Base-by-base conservation (phyloP, 2,888 invertebrate genomes). In the Sussaba pulchella region DNA sequence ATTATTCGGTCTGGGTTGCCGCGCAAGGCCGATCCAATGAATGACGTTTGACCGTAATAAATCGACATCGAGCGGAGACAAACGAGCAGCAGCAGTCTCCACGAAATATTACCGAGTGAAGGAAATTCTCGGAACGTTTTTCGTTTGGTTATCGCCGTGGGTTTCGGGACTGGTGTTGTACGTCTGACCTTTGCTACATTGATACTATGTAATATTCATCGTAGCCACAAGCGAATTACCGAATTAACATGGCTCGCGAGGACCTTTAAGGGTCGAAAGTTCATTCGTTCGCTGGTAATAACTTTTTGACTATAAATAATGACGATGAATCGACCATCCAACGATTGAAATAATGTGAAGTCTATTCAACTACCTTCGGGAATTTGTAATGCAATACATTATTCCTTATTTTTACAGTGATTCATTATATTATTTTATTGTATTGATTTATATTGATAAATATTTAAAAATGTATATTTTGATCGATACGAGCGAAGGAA, bases 11-110 rank as follows among this genome's bases (percentile, higher is more conserved):
- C 63, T 67, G 76, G 61, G 67, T 80, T 72, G 76, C 43, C 57
- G 61, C 59, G 57, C 82, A 82, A 83, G 83, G 83, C 82, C 78
- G 79, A 82, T 83, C 82, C 74, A 82, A 83, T 83, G 76, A 82
- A 74, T 76, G 81, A 69, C 73, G 66, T 21, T 70, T 70, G 81
- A 76, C 63, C 81, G 81, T 81, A 82, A 76, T 77, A 77, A 81
- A 81, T 77, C 81, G 63, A 69, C 73, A 43, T 74, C 75, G 75
- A 70, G 72, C 67, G 72, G 61, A 14, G 14, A 59, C 54, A 67
- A 52, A 26, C 45, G 43, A 24, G 47, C 54, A 31, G 24, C 39
- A n/a, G 64, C 54, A 69, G 64, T n/a, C 43, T 24, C 39, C 17
- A 17, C 21, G 36, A 31, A 47, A 19, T 52, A 47, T n/a, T 57